phyloP scores from a whole-genome alignment of 1,140 invertebrate species.

The Nomia melanderi region DNA sequence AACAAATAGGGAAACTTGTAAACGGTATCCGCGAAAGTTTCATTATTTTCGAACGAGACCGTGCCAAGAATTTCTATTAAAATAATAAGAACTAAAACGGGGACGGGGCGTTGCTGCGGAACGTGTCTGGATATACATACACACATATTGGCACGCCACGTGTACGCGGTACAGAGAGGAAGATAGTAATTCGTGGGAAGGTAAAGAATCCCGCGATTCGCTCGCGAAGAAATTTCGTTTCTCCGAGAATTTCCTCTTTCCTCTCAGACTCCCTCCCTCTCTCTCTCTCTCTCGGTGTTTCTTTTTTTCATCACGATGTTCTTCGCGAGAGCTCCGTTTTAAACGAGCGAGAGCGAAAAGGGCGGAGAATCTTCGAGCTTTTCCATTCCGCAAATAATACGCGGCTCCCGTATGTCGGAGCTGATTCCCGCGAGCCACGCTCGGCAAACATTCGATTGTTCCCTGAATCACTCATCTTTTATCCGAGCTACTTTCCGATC shows the following conservation, averaged over 20 bases:
- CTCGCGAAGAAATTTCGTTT: slow-evolving; percentile 4
- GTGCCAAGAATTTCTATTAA: slow-evolving; percentile 60
- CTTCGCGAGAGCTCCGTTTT: background rate
- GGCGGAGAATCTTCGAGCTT: background rate
- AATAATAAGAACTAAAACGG: slow-evolving; percentile 48
- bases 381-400: background rate
- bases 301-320: no score
- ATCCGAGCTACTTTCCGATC: background rate
- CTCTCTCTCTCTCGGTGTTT: no score
- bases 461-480: background rate
- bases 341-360: background rate
- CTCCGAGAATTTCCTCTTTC: background rate
- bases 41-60: slow-evolving; percentile 57
- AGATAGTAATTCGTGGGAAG: slow-evolving; percentile 8
- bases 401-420: background rate
- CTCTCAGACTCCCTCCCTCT: background rate
- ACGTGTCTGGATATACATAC: no score
- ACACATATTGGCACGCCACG: no score
- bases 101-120: slow-evolving; percentile 5
- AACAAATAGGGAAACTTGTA: slow-evolving; percentile 57
- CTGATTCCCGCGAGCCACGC: background rate
- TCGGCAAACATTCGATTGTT: slow-evolving; percentile 5
- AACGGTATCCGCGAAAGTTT: slow-evolving; percentile 47
- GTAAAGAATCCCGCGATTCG: background rate
- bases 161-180: no score